Percentiles rank a stretch among this genome's conserved stretches.
Conservation (phyloP, 2,888 invertebrate genomes). For the Xiphydria camelus region DNA sequence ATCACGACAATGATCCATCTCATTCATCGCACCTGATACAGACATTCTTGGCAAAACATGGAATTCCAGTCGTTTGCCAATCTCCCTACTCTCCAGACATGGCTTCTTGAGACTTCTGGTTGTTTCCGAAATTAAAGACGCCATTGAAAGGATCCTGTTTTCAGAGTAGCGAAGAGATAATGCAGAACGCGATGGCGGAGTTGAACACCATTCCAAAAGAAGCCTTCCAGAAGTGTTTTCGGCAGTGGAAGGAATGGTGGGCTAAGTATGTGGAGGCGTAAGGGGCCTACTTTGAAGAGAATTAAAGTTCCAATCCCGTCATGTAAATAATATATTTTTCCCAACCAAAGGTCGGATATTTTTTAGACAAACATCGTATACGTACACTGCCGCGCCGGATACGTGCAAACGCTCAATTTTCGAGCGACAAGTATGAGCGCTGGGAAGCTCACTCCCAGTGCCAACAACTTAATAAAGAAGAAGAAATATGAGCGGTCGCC, state of each 20-base stretch:
- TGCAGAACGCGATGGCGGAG: constrained; percentile 13
- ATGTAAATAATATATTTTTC: background rate
- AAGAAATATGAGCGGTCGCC: too few species aligned
- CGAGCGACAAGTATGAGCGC: too few species aligned
- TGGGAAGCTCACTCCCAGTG: too few species aligned
- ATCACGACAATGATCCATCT: background rate
- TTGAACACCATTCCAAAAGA: constrained; percentile 13
- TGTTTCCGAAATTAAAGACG: constrained; percentile 13
- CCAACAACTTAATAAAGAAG: too few species aligned
- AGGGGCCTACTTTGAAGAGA: background rate
- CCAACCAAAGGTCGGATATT: too few species aligned
- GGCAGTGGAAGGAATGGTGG: constrained; percentile 11
- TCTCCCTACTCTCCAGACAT: background rate
- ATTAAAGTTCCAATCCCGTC: background rate
- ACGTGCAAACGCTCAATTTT: too few species aligned
- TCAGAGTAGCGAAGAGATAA: constrained; percentile 12
- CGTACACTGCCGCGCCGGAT: too few species aligned
- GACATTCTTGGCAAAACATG: background rate
- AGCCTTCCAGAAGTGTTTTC: constrained; percentile 17
- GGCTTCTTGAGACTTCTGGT: constrained; percentile 15
- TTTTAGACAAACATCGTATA: too few species aligned
- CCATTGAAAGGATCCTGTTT: constrained; percentile 8
- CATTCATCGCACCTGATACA: background rate
- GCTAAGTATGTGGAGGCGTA: background rate
- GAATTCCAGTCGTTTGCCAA: background rate